Conservation (phyloP, 2,113 vertebrate genomes). For the Siphamia tubifer region DNA sequence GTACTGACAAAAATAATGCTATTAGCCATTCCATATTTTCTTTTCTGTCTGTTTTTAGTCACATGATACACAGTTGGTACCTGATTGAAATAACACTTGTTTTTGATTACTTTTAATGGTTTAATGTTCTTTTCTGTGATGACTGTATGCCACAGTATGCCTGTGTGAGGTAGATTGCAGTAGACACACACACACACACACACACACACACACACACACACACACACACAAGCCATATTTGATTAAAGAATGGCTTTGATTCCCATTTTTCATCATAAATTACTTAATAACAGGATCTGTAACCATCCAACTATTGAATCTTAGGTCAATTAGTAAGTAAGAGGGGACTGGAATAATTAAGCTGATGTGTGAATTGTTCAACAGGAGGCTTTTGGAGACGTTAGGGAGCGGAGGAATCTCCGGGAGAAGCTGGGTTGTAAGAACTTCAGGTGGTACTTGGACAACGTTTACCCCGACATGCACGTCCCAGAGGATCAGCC, state of each 20-base stretch:
- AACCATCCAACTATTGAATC: not conserved
- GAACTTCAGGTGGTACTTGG: slow-evolving; percentile 92
- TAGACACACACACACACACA: too few relatives aligned
- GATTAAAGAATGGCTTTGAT: not conserved
- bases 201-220: too few relatives aligned
- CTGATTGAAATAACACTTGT: too few relatives aligned
- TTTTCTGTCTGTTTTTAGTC: too few relatives aligned
- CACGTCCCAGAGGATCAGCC: slow-evolving; percentile 87
- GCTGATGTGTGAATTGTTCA: slow-evolving; percentile 1
- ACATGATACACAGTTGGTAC: too few relatives aligned
- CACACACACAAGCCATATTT: not conserved
- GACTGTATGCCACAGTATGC: too few relatives aligned
- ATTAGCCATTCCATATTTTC: too few relatives aligned
- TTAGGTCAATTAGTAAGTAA: not conserved
- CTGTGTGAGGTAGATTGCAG: too few relatives aligned
- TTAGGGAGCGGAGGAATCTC: slow-evolving; percentile 86
- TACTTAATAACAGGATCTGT: not conserved
- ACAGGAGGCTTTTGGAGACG: slow-evolving; percentile 94
- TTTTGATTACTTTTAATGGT: too few relatives aligned
- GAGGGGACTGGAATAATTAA: not conserved
- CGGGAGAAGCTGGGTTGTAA: slow-evolving; percentile 87
- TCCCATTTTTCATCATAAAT: not conserved
- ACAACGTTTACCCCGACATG: slow-evolving; percentile 92
- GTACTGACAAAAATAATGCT: too few relatives aligned
- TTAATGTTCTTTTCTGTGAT: too few relatives aligned